Percentiles rank a stretch among this genome's conserved stretches.
Conservation (phyloP, 2,888 invertebrate species). For the Andrena dorsata region DNA sequence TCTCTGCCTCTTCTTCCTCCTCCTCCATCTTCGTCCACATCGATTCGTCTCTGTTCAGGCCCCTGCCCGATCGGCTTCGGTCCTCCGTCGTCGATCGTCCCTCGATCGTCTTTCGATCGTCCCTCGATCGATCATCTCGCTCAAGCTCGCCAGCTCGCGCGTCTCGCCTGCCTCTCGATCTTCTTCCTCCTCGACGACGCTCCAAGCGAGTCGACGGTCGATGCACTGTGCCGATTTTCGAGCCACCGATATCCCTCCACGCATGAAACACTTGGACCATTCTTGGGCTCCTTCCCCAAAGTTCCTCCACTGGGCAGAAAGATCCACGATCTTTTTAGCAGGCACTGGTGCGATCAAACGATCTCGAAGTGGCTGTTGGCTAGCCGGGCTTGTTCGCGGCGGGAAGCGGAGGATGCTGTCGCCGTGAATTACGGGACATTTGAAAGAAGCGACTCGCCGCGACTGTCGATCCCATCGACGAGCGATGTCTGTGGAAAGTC, state of each 20-base stretch:
- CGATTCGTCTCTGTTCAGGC: neutral
- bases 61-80: constrained; percentile 13
- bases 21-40: neutral
- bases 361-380: constrained; percentile 18
- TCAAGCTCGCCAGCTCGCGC: neutral
- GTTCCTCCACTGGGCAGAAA: neutral
- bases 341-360: constrained; percentile 21
- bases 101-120: neutral
- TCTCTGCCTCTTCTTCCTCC: neutral
- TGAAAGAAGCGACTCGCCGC: constrained; percentile 27
- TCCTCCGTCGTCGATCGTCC: constrained; percentile 1
- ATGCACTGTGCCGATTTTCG: neutral
- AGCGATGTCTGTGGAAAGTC: constrained; percentile 33
- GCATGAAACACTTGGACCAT: too few species aligned
- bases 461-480: constrained; percentile 25
- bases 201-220: constrained; percentile 2
- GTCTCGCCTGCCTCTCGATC: constrained; percentile 23
- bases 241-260: too few species aligned
- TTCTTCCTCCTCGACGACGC: neutral
- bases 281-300: neutral
- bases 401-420: neutral
- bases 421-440: constrained; percentile 25
- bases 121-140: neutral
- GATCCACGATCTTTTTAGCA: neutral
- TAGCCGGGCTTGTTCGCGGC: neutral